Base-by-base conservation (phyloP, 2,888 invertebrate species). In the Agrochola litura region DNA sequence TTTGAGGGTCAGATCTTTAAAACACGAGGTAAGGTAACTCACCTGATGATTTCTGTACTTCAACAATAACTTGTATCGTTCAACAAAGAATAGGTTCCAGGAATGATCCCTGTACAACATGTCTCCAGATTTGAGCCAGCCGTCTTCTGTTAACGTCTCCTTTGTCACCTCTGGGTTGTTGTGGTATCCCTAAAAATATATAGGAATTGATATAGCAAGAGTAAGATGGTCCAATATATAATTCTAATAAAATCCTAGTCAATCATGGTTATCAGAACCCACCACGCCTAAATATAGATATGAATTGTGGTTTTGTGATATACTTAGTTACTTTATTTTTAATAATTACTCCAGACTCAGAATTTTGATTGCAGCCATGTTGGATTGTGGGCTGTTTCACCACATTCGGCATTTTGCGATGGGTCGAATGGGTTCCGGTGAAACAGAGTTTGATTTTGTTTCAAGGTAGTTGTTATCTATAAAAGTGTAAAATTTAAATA, bases 121-220 rank as follows among this genome's bases (percentile, higher is more conserved):
- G 80, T 97, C 97, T 0, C 97, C 97, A 2, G 97, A 96, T 85
- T 94, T 96, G 54, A 97, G 90, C 96, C 96, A 97, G 5, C 96
- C 93, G 46, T 95, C 95, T n/a, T 91, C 90, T 14, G 95, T 93
- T 73, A 95, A 95, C 0, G 93, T 86, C 9, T 94, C 94, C 19
- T 91, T 92, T 1, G 96, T 96, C 22, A 94, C 95, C 77, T 93
- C 88, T 3, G 92, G 91, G 63, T 95, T 93, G 61, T 94, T 95
- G 88, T 96, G 95, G 86, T 97, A 97, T 6, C 94, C 96, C 92
- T 95, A 89, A 82, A 93, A 82, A 52, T 16, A 25, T 19, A 22
- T 8, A 14, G 8, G 30, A 22, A 66, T 46, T 46, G 6, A 46
- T 25, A 3, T 46, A 64, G 2, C 9, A 6, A n/a, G 5, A 64